Conservation (phyloP, 53 echinoderm and acorn worm genomes). For the Echinometra lucunter region DNA sequence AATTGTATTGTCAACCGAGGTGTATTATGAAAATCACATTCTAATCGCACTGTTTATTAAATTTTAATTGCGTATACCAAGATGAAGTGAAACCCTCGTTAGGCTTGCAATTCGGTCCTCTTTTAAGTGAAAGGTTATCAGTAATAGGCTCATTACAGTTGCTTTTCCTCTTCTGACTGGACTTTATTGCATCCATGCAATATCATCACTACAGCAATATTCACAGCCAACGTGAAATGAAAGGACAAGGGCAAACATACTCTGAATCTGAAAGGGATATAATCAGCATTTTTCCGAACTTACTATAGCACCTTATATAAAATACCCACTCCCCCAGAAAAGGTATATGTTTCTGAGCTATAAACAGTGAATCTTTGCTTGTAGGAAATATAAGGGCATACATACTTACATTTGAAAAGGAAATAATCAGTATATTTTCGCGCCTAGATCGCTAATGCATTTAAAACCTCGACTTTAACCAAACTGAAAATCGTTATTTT, state of each 20-base stretch:
- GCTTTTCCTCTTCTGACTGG: neutral
- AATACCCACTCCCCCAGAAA: too few species aligned
- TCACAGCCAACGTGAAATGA: neutral
- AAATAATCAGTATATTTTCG: too few species aligned
- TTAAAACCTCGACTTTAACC: too few species aligned
- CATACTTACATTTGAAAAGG: too few species aligned
- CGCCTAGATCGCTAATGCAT: too few species aligned
- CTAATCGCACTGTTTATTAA: constrained; percentile 6
- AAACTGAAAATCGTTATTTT: too few species aligned
- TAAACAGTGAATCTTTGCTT: too few species aligned
- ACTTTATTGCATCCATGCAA: neutral
- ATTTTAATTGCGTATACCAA: constrained; percentile 1
- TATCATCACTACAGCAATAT: neutral
- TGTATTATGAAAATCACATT: constrained; percentile 2
- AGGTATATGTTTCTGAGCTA: too few species aligned
- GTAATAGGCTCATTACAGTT: neutral
- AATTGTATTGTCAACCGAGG: neutral
- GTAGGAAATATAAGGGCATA: too few species aligned
- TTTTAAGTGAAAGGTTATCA: neutral
- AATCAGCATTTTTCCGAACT: neutral
- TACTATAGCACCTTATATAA: too few species aligned
- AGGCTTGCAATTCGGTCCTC: neutral
- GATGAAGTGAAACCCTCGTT: neutral
- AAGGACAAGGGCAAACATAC: neutral
- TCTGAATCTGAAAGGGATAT: neutral